Evolutionary conservation across 2,113 vertebrate species (phyloP), one percentile per base, ranked within the genome.

Genomic region (Dinomys branickii): DNA sequence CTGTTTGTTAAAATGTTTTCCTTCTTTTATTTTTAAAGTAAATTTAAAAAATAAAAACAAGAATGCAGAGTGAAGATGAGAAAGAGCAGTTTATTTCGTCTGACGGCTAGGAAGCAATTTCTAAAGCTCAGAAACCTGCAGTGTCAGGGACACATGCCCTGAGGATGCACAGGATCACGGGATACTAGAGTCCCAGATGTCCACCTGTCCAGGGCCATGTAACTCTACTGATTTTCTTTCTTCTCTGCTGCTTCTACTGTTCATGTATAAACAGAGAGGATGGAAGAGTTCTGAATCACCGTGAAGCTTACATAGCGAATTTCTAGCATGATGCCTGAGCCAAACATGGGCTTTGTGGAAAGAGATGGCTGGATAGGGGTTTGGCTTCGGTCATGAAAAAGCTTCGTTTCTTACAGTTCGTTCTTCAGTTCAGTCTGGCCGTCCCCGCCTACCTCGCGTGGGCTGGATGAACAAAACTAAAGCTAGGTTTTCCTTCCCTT

Each of bases 331-430:
- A 38, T 44, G 33, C 38, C 33, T 38, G 28, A 13, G n/a, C 58
- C 93, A 52, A 41, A 41, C 13, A 17, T 73, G 35, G 19, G 28
- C 50, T 90, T 38, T 73, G 52, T 69, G 54, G 20, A 71, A 10
- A 88, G n/a, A 50, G 22, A 13, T 0, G 20, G 35, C n/a, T 69
- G 67, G 91, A 73, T 52, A 59, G 22, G 33, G 77, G 75, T 52
- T 52, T n/a, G 59, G 71, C 7, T 38, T 38, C 3, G 59, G 38
- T 50, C 63, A 26, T 3, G 1, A 35, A 54, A 94, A 59, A 88
- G 41, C 47, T 91, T 75, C 30, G 24, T 93, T 95, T 90, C 93
- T 85, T 81, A 63, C 30, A 80, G 41, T 77, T 80, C 88, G 65
- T 91, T 80, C 85, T 91, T 92, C 47, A n/a, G 41, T 47, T 92